Conservation (phyloP, 2,113 vertebrate species). For the Salvelinus namaycush region DNA sequence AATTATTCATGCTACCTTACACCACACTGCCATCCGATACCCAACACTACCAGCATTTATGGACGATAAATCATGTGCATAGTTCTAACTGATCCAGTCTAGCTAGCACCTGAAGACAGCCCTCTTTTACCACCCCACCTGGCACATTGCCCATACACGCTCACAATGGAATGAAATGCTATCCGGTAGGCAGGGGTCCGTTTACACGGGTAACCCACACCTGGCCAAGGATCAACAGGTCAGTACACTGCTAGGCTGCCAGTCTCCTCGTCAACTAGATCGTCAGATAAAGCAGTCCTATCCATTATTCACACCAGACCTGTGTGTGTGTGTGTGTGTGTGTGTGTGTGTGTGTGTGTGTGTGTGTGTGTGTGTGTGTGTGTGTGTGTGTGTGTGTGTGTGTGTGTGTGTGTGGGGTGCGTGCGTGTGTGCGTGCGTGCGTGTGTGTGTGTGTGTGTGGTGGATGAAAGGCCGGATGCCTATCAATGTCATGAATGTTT, state of each 20-base stretch:
- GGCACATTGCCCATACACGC: not conserved
- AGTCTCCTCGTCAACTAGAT: slow-evolving; percentile 22
- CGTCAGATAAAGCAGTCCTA: slow-evolving; percentile 43
- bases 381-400: not conserved
- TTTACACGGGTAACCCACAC: slow-evolving; percentile 60
- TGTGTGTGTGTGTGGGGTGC: too few species aligned
- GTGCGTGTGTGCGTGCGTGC: too few species aligned
- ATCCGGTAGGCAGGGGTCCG: slow-evolving; percentile 29
- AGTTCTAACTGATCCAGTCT: not conserved
- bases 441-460: too few species aligned
- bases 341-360: too few species aligned
- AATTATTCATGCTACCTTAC: not conserved
- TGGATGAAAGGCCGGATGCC: too few species aligned
- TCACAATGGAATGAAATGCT: slow-evolving; percentile 42
- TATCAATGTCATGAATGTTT: too few species aligned
- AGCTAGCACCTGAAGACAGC: not conserved
- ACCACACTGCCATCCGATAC: not conserved
- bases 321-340: not conserved
- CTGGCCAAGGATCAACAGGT: slow-evolving; percentile 60
- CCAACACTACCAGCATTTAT: not conserved
- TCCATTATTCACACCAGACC: slow-evolving; percentile 60
- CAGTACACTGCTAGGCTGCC: slow-evolving; percentile 42
- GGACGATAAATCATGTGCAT: not conserved
- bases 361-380: not conserved
- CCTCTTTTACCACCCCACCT: slow-evolving; percentile 11